Base-by-base conservation (phyloP, 1,140 invertebrate species). In the Trialeurodes vaporariorum region DNA sequence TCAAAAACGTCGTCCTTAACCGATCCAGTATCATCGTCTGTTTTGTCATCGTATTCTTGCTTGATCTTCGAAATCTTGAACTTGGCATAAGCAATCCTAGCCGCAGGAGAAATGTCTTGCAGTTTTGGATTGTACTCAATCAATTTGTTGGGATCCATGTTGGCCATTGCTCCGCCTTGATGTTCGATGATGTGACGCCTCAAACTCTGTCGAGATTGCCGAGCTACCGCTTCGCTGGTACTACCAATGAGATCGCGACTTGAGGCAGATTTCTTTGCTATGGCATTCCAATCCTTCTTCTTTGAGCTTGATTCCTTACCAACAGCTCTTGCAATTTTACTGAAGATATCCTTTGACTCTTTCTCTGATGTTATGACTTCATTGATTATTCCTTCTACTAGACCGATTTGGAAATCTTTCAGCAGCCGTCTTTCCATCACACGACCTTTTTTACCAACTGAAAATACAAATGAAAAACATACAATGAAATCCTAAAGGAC, bases 371-470 rank as follows among this genome's bases (percentile, higher is more conserved):
- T 82, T 34, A 88, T 84, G 11, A 86, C 87, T 65, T 88, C 86
- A 67, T 84, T 86, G 17, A 91, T 84, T n/a, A 91, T 84, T 13
- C 87, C 88, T 76, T 93, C 90, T 1, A 93, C 90, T 63, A 92
- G 85, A 9, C 90, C 91, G 68, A 93, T 93, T 73, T 91, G 89
- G 85, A 93, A 93, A 77, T 92, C 91, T 76, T 92, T 93, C n/a
- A 92, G 81, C 21, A 93, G 83, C 63, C 90, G 82, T 25, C 91
- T 81, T 75, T 93, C 91, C 86, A 91, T 89, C 1, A 90, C 86
- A 73, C 89, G 85, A 2, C 89, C 89, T 76, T 93, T 93, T 74
- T 91, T 92, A 0, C 90, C 90, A 25, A 90, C 90, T 86, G 76
- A 59, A 78, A 76, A n/a, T n/a, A n/a, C n/a, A n/a, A n/a, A n/a